phyloP scores from a whole-genome alignment of 2,113 vertebrate species.

The Hippoglossus stenolepis region DNA sequence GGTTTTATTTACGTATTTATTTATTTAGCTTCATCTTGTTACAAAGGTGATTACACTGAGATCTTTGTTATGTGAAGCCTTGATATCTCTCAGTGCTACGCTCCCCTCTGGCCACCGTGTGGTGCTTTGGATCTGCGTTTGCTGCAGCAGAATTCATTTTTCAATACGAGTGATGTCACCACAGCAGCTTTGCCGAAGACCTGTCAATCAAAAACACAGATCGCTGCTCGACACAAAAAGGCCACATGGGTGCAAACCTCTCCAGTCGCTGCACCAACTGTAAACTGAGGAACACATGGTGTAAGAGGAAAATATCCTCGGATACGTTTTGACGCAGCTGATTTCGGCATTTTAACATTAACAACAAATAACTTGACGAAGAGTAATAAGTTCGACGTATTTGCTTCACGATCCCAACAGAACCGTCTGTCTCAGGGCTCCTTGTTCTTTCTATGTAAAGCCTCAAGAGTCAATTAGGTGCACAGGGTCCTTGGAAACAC shows the following conservation, averaged over 20 bases:
- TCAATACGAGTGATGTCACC: conserved; percentile 81
- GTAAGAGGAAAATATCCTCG: background rate
- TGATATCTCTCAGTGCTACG: conserved; percentile 1
- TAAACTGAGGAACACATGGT: background rate
- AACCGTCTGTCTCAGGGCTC: conserved; percentile 48
- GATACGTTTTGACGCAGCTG: background rate
- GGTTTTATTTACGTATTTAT: background rate
- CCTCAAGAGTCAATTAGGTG: conserved; percentile 64
- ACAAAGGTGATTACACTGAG: too few species aligned
- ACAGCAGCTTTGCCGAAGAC: background rate
- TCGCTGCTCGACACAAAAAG: too few species aligned
- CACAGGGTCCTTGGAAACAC: conserved; percentile 54
- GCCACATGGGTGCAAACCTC: background rate
- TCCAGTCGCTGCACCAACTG: background rate
- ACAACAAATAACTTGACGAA: background rate
- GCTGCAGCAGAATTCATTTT: background rate
- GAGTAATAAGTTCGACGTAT: conserved; percentile 1
- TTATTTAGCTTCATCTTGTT: background rate
- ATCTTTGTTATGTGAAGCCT: background rate
- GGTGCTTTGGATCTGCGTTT: conserved; percentile 57
- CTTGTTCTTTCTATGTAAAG: conserved; percentile 61
- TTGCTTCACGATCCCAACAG: conserved; percentile 36
- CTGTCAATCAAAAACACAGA: background rate
- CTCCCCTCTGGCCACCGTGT: conserved; percentile 59
- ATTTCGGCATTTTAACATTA: background rate